Percentiles rank a stretch among this genome's conserved stretches.
phyloP scores from a whole-genome alignment of 2,888 invertebrate species.

The Acronicta aceris region DNA sequence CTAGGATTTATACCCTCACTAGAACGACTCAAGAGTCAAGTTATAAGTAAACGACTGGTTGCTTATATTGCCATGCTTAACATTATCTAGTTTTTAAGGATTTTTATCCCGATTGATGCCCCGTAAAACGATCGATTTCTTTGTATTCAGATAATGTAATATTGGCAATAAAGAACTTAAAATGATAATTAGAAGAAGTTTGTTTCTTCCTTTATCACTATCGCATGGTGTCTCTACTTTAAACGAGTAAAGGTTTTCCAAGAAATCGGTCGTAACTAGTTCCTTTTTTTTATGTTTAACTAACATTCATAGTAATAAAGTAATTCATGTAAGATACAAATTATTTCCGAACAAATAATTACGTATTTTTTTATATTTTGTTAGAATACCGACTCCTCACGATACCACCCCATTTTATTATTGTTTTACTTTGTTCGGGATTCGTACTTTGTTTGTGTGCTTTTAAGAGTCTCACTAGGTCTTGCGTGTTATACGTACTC shows the following conservation, averaged over 20 bases:
- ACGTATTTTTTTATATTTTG: conserved; percentile 20
- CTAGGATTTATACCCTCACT: conserved; percentile 52
- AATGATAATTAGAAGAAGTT: not conserved
- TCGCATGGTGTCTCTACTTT: not conserved
- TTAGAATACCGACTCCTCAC: conserved; percentile 15
- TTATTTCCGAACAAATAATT: conserved; percentile 28
- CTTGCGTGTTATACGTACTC: not conserved
- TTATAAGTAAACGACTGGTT: conserved; percentile 52
- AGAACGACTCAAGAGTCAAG: conserved; percentile 54
- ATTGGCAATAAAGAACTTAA: not conserved
- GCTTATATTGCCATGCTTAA: conserved; percentile 56
- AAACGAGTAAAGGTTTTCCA: not conserved
- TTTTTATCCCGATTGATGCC: conserved; percentile 28
- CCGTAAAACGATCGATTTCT: conserved; percentile 27
- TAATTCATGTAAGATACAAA: conserved; percentile 19
- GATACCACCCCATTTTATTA: conserved; percentile 34
- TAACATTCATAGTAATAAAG: conserved; percentile 29
- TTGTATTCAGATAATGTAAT: not conserved
- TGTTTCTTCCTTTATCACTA: conserved; percentile 14
- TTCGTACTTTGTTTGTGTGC: conserved; percentile 34
- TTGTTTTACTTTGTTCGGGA: conserved; percentile 19
- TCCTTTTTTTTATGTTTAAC: conserved; percentile 26
- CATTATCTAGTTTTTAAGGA: conserved; percentile 50
- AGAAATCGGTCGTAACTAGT: conserved; percentile 18
- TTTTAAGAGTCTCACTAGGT: conserved; percentile 16